Evolutionary conservation across 2,797 vertebrate species (phyloP).

Genomic region (Crenichthys baileyi): DNA sequence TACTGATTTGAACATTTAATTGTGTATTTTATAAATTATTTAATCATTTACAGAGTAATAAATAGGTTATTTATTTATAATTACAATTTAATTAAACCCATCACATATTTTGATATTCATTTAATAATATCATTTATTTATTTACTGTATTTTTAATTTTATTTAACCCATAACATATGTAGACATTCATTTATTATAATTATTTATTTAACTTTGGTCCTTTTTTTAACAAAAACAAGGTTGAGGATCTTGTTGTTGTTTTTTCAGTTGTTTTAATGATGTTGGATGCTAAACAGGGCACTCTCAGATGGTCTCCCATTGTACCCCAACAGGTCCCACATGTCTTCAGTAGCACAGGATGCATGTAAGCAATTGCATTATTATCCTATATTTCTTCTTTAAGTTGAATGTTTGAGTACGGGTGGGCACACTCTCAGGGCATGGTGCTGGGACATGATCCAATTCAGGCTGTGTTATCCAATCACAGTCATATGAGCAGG

Average conservation of each 20-base stretch:
- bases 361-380: conserved; percentile 13
- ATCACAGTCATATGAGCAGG: conserved; percentile 69
- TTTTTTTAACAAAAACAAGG: neutral
- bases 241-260: neutral
- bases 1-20: neutral
- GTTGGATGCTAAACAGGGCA: conserved; percentile 3
- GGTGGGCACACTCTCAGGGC: conserved; percentile 34
- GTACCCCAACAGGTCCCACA: neutral
- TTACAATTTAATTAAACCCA: neutral
- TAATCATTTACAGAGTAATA: neutral
- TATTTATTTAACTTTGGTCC: too few species aligned
- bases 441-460: conserved; percentile 60
- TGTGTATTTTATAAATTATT: neutral
- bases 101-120: neutral
- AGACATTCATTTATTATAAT: too few species aligned
- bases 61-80: neutral
- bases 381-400: conserved; percentile 25
- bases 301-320: neutral
- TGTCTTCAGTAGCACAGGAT: neutral
- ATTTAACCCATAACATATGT: too few species aligned
- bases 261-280: conserved; percentile 21
- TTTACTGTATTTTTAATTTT: too few species aligned
- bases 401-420: conserved; percentile 37
- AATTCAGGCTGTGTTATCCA: conserved; percentile 70
- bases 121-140: neutral